Evolutionary conservation across 1,140 invertebrate species (phyloP), one percentile per base, ranked within the genome.

Genomic region (Gryon sp.): DNA sequence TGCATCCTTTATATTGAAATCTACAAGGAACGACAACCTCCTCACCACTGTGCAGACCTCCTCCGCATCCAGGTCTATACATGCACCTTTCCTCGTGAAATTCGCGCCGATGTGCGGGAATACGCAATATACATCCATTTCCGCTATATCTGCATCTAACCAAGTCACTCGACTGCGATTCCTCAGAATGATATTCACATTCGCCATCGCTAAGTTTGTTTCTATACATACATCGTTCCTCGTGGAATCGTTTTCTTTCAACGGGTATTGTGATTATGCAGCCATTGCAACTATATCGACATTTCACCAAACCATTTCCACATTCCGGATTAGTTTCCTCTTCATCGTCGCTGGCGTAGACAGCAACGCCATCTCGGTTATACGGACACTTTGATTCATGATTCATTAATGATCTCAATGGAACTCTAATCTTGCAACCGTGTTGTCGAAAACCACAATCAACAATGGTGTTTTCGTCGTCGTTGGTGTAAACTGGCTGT

Each of bases 171-270:
- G 9, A 18, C 20, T 30, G 4, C 9, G 7, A 24, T 2, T 9
- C 28, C 9, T 4, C 8, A 15, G 2, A n/a, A 3, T 18, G 12
- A 19, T 11, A 12, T 11, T 5, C 6, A 19, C 40, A 20, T 26
- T 11, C 22, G 4, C 16, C 36, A n/a, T n/a, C n/a, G n/a, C n/a
- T n/a, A n/a, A n/a, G n/a, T 40, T 18, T 19, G 1, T 18, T 11
- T 7, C 30, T 41, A 16, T 50, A 60, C 28, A 38, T 36, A 36
- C 66, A 70, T 4, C 45, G 60, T 16, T 70, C 53, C 18, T 70
- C 66, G 18, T 70, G 66, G 11, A 36, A 70, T 1, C 36, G 9
- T 22, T 52, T 38, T 19, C 26, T 32, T 4, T 60, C 20, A 18
- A 32, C 1, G 2, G 66, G 66, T 45, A 70, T 8, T 1, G 7